Conservation (phyloP, 2,113 vertebrate genomes). For the Procavia capensis region DNA sequence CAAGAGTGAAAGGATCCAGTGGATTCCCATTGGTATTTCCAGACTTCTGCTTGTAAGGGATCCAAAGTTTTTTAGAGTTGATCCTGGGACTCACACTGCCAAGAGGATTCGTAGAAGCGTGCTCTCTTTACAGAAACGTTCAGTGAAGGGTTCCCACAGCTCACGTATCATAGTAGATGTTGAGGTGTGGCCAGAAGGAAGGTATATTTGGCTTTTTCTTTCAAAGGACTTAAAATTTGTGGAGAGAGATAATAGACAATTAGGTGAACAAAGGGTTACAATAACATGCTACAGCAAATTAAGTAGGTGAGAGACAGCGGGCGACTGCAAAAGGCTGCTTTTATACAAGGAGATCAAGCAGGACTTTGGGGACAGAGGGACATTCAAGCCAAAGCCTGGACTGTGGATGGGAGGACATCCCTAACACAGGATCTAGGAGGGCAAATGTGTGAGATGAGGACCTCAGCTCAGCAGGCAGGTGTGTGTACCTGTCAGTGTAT, state of each 20-base stretch:
- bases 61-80: neutral
- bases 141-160: fast-evolving
- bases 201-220: neutral
- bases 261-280: neutral
- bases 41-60: neutral
- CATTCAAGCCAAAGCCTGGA: neutral
- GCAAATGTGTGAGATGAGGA: fast-evolving
- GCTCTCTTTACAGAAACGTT: neutral
- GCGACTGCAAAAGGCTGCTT: neutral
- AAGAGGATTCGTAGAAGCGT: neutral
- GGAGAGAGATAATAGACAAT: neutral
- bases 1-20: neutral
- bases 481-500: fast-evolving
- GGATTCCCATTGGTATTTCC: fast-evolving
- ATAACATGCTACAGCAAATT: neutral
- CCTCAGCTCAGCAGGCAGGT: fast-evolving
- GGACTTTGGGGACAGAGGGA: neutral
- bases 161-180: neutral
- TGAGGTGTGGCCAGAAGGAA: neutral
- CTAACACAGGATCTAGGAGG: neutral
- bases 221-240: neutral
- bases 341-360: neutral
- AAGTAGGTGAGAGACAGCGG: neutral
- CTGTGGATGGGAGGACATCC: no score
- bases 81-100: neutral